Evolutionary conservation across 1,140 invertebrate genomes (phyloP), one percentile per base, ranked within the genome.

Genomic region (Diabrotica undecimpunctata): DNA sequence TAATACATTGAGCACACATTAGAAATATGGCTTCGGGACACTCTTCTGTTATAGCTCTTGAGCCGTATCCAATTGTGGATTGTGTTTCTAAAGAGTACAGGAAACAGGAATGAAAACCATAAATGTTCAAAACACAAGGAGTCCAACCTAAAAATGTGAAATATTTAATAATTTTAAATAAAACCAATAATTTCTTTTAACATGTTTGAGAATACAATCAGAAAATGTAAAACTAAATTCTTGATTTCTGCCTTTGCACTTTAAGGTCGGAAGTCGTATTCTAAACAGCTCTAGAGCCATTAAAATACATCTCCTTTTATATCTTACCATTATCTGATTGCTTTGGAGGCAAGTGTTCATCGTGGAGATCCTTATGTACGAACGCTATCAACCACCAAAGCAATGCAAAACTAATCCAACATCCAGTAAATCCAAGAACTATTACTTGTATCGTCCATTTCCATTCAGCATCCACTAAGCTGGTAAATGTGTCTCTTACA

Each of bases 21-120:
- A 98, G 88, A 70, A 98, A 91, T 65, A 99, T 93, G 0, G 95
- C 95, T 79, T 97, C 93, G 0, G 95, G 93, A 78, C 97, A 99
- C 75, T 98, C 92, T 75, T 97, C 94, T 0, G 94, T 97, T 0
- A 94, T 97, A 63, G 86, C 84, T n/a, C 90, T 80, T 4, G 77
- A 81, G n/a, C 85, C 85, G 67, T 85, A 86, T 37, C 93, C 94
- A 67, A 96, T 96, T 0, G 94, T 96, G 74, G 95, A 93, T 76
- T 96, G 94, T 0, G 93, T 96, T 81, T 96, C 94, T 72, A 97
- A 90, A 72, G 92, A 94, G 83, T 95, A 97, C 39, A 96, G 81
- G 78, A 96, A 95, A 66, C 92, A 92, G 10, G 92, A 93, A 0
- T 91, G 88, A 78, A 96, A 96, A 25, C 86, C 86, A 70, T 87